Conservation (phyloP, 1,140 invertebrate genomes). For the Frieseomelitta varia region DNA sequence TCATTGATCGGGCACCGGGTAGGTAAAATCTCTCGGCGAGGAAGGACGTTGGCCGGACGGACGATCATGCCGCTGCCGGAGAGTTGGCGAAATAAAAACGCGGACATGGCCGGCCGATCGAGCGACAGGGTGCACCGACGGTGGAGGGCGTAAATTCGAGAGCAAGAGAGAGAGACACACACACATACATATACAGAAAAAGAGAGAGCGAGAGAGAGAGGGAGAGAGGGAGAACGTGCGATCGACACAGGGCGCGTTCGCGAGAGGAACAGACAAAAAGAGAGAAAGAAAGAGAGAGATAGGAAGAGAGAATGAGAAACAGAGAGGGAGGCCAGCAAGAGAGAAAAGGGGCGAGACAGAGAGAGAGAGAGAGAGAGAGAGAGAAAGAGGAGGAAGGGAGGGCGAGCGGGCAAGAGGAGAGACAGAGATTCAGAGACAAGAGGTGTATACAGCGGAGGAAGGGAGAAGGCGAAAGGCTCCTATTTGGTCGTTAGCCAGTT, state of each 20-base stretch:
- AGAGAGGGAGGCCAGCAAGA: conserved; percentile 43
- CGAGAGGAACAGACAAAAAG: conserved; percentile 8
- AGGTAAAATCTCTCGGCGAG: conserved; percentile 49
- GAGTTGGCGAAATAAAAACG: conserved; percentile 58
- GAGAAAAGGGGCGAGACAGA: conserved; percentile 20
- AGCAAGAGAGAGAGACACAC: background rate
- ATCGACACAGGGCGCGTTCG: too few species aligned
- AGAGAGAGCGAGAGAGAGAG: conserved; percentile 57
- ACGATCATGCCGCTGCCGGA: conserved; percentile 58
- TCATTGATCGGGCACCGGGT: background rate
- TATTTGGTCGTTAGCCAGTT: conserved; percentile 82
- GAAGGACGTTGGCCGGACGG: conserved; percentile 49
- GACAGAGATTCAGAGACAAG: conserved; percentile 52
- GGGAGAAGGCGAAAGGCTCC: conserved; percentile 69
- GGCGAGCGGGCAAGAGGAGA: conserved; percentile 32
- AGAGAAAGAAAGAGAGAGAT: conserved; percentile 30
- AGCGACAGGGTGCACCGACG: conserved; percentile 47
- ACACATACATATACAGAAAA: background rate
- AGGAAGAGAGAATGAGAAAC: conserved; percentile 37
- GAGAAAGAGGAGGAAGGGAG: conserved; percentile 56
- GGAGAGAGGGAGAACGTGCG: conserved; percentile 41
- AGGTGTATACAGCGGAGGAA: conserved; percentile 31
- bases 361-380: conserved; percentile 31
- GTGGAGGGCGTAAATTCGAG: conserved; percentile 45
- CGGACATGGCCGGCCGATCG: conserved; percentile 49